phyloP scores from a whole-genome alignment of 2,797 vertebrate genomes.

The Peromyscus eremicus region DNA sequence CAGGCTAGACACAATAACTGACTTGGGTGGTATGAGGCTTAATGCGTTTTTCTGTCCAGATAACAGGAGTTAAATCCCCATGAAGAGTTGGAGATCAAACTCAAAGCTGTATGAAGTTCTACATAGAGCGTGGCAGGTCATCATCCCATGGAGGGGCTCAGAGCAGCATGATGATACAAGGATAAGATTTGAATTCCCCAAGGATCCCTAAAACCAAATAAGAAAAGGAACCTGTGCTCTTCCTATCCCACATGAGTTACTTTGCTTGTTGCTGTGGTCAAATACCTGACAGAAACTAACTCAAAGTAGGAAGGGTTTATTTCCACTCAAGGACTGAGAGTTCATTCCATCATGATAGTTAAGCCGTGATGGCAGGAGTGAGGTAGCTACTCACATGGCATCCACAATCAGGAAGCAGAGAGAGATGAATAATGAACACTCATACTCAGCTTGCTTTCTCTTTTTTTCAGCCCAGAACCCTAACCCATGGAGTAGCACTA shows the following conservation, averaged over 20 bases:
- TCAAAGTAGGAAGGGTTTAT: neutral
- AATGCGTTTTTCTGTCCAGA: neutral
- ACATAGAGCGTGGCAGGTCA: rapidly evolving
- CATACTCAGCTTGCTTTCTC: neutral
- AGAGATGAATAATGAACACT: neutral
- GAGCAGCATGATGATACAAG: neutral
- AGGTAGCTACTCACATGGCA: too few relatives aligned
- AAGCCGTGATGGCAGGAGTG: neutral
- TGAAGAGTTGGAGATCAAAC: neutral
- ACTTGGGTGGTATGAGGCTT: neutral
- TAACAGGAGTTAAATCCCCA: neutral
- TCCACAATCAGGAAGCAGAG: too few relatives aligned
- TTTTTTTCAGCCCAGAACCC: neutral
- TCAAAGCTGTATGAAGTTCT: neutral
- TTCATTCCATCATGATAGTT: neutral
- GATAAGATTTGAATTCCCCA: neutral
- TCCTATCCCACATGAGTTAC: neutral
- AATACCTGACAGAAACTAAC: neutral
- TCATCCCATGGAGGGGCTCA: neutral
- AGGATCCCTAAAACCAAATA: neutral
- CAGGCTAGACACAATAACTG: neutral
- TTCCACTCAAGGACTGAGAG: neutral
- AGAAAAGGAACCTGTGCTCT: neutral
- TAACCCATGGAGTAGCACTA: too few relatives aligned
- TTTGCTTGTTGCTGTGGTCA: neutral